These are phyloP conservation scores for Zaprionus gabonicus DNA, from an alignment of 1,140 invertebrate species.

Conservation along the genomic window DNA sequence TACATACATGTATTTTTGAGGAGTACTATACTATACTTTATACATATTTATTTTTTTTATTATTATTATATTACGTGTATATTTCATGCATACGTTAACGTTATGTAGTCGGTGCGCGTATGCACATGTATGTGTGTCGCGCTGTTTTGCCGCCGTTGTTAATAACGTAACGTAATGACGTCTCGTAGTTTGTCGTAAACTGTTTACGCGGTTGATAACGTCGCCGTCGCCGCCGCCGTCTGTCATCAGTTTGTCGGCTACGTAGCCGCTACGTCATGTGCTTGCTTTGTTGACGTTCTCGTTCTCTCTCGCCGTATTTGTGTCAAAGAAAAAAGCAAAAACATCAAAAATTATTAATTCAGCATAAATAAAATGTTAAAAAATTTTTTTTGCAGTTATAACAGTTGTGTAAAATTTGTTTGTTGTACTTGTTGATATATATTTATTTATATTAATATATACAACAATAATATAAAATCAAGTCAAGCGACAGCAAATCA, in stretches of 20 bases:
- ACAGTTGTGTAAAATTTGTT: slow-evolving; percentile 63
- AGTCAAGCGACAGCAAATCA: slow-evolving; percentile 32
- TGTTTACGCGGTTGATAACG: slow-evolving; percentile 20
- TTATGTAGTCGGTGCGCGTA: slow-evolving; percentile 39
- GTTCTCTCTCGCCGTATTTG: slow-evolving; percentile 4
- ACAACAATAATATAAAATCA: slow-evolving; percentile 38
- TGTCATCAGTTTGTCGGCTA: slow-evolving; percentile 27
- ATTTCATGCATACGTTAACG: slow-evolving; percentile 28
- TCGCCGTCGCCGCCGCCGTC: slow-evolving; percentile 17
- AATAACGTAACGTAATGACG: slow-evolving; percentile 49
- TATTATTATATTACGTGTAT: slow-evolving; percentile 45
- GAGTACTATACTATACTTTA: slow-evolving; percentile 10
- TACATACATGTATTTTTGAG: slow-evolving; percentile 8
- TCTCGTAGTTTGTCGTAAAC: slow-evolving; percentile 36
- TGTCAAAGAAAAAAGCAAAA: slow-evolving; percentile 6
- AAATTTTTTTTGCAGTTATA: slow-evolving; percentile 63
- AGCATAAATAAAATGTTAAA: slow-evolving; percentile 33
- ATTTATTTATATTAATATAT: slow-evolving; percentile 35
- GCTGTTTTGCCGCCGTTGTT: slow-evolving; percentile 56
- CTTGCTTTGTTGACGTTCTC: slow-evolving; percentile 39
- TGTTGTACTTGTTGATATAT: slow-evolving; percentile 64
- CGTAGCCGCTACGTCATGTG: slow-evolving; percentile 38
- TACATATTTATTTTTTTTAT: slow-evolving; percentile 22
- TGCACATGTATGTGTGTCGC: slow-evolving; percentile 35
- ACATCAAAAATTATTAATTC: slow-evolving; percentile 1